Evolutionary conservation across 2,797 vertebrate genomes (phyloP).

Genomic region (Labroides dimidiatus): DNA sequence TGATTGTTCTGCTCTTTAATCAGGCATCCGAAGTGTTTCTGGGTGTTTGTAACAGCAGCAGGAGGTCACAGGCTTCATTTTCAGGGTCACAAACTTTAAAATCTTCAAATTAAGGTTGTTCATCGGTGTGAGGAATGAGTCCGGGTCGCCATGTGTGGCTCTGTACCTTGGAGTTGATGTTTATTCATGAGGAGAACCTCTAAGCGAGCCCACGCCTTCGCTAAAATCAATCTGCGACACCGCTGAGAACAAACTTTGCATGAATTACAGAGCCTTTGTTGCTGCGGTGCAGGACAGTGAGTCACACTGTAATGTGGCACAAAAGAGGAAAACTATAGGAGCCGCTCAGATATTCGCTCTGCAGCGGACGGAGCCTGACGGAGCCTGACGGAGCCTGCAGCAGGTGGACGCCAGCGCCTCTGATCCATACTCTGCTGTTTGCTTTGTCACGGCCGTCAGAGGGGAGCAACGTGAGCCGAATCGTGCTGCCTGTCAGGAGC

Average conservation of each 20-base stretch:
- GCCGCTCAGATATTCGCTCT: conserved; percentile 25
- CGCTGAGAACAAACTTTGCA: background rate
- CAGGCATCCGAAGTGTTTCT: background rate
- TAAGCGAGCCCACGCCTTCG: background rate
- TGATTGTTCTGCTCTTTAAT: conserved; percentile 11
- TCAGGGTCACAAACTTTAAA: conserved; percentile 17
- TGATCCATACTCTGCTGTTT: conserved; percentile 63
- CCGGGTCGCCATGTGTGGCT: background rate
- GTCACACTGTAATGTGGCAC: background rate
- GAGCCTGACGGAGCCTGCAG: conserved; percentile 4
- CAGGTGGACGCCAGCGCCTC: conserved; percentile 33
- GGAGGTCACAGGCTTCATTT: conserved; percentile 2
- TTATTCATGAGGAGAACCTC: conserved; percentile 32
- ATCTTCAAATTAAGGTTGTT: conserved; percentile 19
- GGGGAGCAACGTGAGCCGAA: conserved; percentile 48
- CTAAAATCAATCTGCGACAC: conserved; percentile 26
- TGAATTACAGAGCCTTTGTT: conserved; percentile 8
- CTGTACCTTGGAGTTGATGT: conserved; percentile 3
- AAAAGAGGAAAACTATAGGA: conserved; percentile 4
- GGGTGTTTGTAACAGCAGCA: conserved; percentile 1
- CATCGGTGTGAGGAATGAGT: background rate
- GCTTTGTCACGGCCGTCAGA: conserved; percentile 54
- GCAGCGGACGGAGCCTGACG: conserved; percentile 30
- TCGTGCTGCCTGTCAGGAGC: background rate
- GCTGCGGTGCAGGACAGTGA: background rate